Percentiles rank a stretch among this genome's conserved stretches.
Conservation (phyloP, 2,888 invertebrate genomes). For the Steinernema hermaphroditum region DNA sequence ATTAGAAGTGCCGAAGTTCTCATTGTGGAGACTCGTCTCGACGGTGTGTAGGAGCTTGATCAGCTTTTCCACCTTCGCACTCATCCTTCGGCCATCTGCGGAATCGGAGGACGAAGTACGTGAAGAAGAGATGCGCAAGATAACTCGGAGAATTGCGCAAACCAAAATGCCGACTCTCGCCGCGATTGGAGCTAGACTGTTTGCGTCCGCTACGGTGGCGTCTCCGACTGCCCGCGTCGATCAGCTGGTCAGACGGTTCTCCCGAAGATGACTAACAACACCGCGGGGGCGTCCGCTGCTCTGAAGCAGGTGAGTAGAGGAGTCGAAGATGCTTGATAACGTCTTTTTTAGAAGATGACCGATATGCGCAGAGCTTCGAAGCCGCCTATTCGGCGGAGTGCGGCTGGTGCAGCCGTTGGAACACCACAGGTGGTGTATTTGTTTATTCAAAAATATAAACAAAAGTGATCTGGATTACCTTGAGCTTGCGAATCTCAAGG, state of each 20-base stretch:
- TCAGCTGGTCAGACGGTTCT: background rate
- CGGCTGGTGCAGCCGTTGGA: background rate
- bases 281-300: background rate
- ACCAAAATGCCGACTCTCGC: background rate
- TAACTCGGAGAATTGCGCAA: background rate
- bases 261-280: background rate
- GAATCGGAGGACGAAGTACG: background rate
- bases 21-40: constrained; percentile 15
- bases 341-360: background rate
- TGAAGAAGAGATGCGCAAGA: too few species aligned
- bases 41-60: constrained; percentile 12
- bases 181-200: background rate
- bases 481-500: background rate
- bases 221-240: background rate
- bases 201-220: background rate
- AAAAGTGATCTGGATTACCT: background rate
- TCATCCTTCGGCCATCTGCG: constrained; percentile 22
- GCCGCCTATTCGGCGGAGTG: background rate
- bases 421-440: background rate
- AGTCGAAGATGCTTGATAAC: background rate
- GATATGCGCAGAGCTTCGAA: background rate
- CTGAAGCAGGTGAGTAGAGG: background rate
- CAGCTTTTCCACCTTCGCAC: constrained; percentile 33
- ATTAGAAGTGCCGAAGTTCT: background rate
- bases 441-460: background rate